Base-by-base conservation (phyloP, 2,888 invertebrate genomes). In the Melinaea marsaeus region DNA sequence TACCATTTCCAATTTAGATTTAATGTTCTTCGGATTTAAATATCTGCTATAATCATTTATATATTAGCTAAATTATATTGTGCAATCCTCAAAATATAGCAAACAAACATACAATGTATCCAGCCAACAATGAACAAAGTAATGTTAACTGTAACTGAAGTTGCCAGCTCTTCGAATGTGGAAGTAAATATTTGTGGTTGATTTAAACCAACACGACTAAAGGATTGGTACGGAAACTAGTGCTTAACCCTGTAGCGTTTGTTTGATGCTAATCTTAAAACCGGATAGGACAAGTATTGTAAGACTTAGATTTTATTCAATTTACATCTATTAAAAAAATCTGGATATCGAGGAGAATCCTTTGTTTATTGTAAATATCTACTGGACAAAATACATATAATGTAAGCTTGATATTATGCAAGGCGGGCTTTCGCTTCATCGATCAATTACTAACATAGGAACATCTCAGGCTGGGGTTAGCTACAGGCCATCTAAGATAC, bases 221-320 rank as follows among this genome's bases (percentile, higher is more conserved):
- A 51, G 45, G 37, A 63, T 58, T 35, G 58, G 60, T 60, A 56
- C 54, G 55, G 61, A 46, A 63, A 57, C 61, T 61, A 56, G 54
- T 48, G 59, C 56, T 61, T 48, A 64, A 62, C 58, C 66, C 55
- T 48, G 42, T 42, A 62, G 71, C 75, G 74, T 79, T 79, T 76
- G 74, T 72, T 42, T 71, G 75, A 79, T 78, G 74, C 69, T 71
- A 78, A 77, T 78, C 78, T 69, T 48, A 57, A 51, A 57, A 62
- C 32, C 32, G 51, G 51, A 51, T 51, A 51, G 11, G 32, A 51
- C 51, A 32, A 51, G 51, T 6, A 13, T 22, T 22, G 22, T 5
- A 13, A n/a, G 51, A 9, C 32, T 51, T 51, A 9, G 22, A 32
- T 32, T 51, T 22, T 51, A 32, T 32, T 32, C 9, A 51, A n/a